Evolutionary conservation across 2,113 vertebrate genomes (phyloP).

Genomic region (Paraplagusia blochii): DNA sequence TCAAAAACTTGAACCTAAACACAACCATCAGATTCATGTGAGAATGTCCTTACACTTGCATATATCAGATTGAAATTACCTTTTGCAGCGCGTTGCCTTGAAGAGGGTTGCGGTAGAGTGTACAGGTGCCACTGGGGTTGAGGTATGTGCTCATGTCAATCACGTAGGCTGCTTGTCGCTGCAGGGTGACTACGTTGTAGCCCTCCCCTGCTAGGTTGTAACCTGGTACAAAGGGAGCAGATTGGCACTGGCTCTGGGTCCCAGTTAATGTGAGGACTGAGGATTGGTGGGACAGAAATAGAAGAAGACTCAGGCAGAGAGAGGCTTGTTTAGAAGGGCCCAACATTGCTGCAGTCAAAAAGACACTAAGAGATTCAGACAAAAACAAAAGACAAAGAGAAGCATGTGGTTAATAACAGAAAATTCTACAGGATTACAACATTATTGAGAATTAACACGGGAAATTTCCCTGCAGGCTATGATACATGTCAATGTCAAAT

Average conservation of each 20-base stretch:
- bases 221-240: constrained; percentile 52
- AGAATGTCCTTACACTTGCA: too few relatives aligned
- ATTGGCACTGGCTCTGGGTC: constrained; percentile 26
- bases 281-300: background rate
- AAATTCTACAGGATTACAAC: too few relatives aligned
- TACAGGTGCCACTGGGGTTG: constrained; percentile 13
- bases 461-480: too few relatives aligned
- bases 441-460: too few relatives aligned
- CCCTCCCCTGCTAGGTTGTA: constrained; percentile 68
- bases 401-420: too few relatives aligned
- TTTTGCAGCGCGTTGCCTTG: constrained; percentile 18
- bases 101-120: constrained; percentile 42
- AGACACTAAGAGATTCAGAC: background rate
- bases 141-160: constrained; percentile 48
- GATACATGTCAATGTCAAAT: too few relatives aligned
- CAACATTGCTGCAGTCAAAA: constrained; percentile 17
- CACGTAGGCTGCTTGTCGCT: constrained; percentile 53
- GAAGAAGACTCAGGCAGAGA: constrained; percentile 25
- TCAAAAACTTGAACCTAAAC: too few relatives aligned
- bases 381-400: too few relatives aligned
- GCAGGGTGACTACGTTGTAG: constrained; percentile 67
- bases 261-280: constrained; percentile 14
- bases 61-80: constrained; percentile 8
- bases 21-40: too few relatives aligned
- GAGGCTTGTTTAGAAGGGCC: background rate